Base-by-base conservation (phyloP, 37 sponge, comb jelly and placozoan genomes). In the Dysidea cf. avara region DNA sequence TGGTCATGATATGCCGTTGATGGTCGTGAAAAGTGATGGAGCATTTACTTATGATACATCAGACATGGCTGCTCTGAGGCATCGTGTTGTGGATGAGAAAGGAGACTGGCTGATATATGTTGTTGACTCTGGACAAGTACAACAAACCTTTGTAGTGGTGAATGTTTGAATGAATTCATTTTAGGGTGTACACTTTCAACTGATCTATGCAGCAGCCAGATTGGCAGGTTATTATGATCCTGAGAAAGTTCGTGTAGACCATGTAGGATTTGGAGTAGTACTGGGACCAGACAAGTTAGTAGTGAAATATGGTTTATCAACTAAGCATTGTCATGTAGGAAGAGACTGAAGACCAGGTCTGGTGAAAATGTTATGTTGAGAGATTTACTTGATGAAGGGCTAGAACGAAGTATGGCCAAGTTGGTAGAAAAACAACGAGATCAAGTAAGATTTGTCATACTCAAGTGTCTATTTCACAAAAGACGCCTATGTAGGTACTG, bases 181-280 rank as follows among this genome's bases (percentile, higher is more conserved):
- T 4, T 29, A 85, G 86, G 67, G 74, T 1, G 66, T 76, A 2
- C 96, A 96, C 68, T 92, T 96, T 53, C 62, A 90, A 67, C 56
- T 81, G 2, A 68, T 92, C 20, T 96, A 83, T 71, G 69, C 46
- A 2, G 96, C 77, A 17, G 93, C 61, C 1, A 38, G 56, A 39
- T 21, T 83, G 53, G 96, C 87, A 11, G 96, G 96, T n/a, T 96
- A 89, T 62, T 74, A 36, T 14, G 56, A 86, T 49, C 53, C 54
- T 16, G 65, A 75, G 6, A 39, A 63, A 16, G 69, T 71, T 0
- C 51, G 90, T 24, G 62, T 95, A 1, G 87, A 86, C 53, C 99
- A 98, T 56, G 93, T 95, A 5, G 90, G 88, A 30, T 98, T 98
- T 77, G 99, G 99, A n/a, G 90, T 98, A 17, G 99, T 98, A 22